These are phyloP conservation scores for Eilema depressum DNA, from an alignment of 2,888 invertebrate genomes.

Conservation along the genomic window DNA sequence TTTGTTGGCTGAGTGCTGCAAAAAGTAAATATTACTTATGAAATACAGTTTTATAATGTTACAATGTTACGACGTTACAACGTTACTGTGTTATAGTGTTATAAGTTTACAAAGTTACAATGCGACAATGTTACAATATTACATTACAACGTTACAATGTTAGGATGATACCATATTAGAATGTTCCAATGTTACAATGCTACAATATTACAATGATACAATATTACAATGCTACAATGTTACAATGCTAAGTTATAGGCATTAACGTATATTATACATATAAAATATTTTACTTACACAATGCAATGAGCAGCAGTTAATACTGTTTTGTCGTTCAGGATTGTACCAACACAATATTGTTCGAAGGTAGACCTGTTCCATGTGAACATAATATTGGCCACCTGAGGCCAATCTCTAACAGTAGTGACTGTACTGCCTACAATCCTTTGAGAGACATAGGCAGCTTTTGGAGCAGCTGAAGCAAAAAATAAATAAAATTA, in stretches of 20 bases:
- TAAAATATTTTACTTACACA: conserved; percentile 13
- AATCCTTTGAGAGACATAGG: background rate
- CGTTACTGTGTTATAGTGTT: too few relatives aligned
- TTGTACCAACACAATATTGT: conserved; percentile 11
- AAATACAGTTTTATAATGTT: background rate
- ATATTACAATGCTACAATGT: too few relatives aligned
- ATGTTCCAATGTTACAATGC: too few relatives aligned
- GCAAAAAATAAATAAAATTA: background rate
- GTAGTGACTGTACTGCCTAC: conserved; percentile 6
- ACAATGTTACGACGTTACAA: too few relatives aligned
- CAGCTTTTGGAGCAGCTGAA: conserved; percentile 1
- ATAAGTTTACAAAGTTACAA: too few relatives aligned
- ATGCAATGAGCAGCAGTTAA: conserved; percentile 17
- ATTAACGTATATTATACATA: too few relatives aligned
- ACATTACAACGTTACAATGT: too few relatives aligned
- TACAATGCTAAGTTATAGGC: too few relatives aligned
- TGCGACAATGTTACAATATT: too few relatives aligned
- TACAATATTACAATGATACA: too few relatives aligned
- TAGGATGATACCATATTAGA: too few relatives aligned
- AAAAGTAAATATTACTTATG: background rate
- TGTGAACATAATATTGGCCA: conserved; percentile 5
- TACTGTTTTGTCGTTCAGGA: conserved; percentile 10
- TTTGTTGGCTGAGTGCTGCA: conserved; percentile 46
- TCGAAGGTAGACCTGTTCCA: background rate
- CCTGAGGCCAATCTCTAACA: conserved; percentile 2